These are phyloP conservation scores for Tipula lateralis DNA, from an alignment of 2,888 invertebrate species.

Conservation along the genomic window DNA sequence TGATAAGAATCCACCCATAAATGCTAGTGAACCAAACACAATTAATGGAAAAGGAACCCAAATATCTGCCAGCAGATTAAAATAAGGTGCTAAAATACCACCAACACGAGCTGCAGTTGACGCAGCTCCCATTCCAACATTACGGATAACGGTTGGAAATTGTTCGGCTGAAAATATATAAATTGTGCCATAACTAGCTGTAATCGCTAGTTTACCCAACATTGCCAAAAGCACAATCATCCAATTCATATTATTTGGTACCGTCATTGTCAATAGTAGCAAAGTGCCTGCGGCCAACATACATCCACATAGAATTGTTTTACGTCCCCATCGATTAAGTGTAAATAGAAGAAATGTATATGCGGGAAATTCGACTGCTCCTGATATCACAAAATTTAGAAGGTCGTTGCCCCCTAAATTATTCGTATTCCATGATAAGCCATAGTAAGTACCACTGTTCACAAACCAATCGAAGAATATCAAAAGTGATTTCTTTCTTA, in stretches of 20 bases:
- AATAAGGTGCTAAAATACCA: conserved; percentile 61
- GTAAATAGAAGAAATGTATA: conserved; percentile 61
- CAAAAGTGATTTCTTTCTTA: conserved; percentile 60
- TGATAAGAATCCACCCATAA: conserved; percentile 67
- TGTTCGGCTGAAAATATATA: conserved; percentile 71
- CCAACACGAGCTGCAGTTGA: conserved; percentile 85
- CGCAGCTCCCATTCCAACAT: conserved; percentile 79
- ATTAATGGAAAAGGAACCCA: conserved; percentile 65
- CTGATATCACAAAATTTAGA: conserved; percentile 68
- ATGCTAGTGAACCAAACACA: conserved; percentile 66
- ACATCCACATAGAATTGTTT: conserved; percentile 62
- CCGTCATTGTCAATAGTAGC: conserved; percentile 55
- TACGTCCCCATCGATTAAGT: conserved; percentile 65
- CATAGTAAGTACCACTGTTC: conserved; percentile 72
- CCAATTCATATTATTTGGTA: conserved; percentile 55
- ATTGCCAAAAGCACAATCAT: conserved; percentile 58
- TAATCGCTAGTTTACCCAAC: conserved; percentile 68
- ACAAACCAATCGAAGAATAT: conserved; percentile 75
- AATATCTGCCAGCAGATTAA: conserved; percentile 61
- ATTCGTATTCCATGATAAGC: conserved; percentile 69
- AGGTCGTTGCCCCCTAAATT: conserved; percentile 67
- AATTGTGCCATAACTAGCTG: conserved; percentile 67
- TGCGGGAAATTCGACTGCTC: conserved; percentile 71
- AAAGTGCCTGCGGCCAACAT: conserved; percentile 60
- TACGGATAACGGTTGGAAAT: conserved; percentile 72